phyloP scores from a whole-genome alignment of 2,797 vertebrate species.

The Anabas testudineus region DNA sequence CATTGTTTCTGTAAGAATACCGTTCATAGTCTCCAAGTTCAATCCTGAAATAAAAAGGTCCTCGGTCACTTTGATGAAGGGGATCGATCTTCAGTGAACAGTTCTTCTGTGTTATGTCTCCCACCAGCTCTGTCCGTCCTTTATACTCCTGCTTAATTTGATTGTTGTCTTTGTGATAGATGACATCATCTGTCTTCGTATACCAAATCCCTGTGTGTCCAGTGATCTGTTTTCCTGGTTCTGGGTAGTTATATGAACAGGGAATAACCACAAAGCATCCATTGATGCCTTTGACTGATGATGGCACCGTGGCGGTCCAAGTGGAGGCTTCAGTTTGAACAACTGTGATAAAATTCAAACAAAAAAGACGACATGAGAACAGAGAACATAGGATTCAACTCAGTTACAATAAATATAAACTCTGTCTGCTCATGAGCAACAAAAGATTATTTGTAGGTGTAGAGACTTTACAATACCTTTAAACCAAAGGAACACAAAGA shows the following conservation, averaged over 20 bases:
- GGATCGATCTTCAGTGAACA: too few relatives aligned
- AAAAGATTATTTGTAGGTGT: background rate
- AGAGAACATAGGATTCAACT: background rate
- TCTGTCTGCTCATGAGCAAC: too few relatives aligned
- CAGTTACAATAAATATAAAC: too few relatives aligned
- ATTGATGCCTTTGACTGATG: constrained; percentile 64
- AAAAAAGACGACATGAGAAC: background rate
- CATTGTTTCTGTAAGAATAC: constrained; percentile 17
- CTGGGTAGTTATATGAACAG: constrained; percentile 72
- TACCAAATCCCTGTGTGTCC: too few relatives aligned
- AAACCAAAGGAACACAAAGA: constrained; percentile 40
- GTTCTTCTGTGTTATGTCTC: too few relatives aligned
- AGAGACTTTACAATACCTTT: constrained; percentile 44
- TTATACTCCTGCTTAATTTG: too few relatives aligned
- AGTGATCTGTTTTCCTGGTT: background rate
- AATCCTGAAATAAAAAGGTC: constrained; percentile 78
- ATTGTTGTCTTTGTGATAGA: too few relatives aligned
- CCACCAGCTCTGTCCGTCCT: too few relatives aligned
- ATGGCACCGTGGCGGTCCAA: constrained; percentile 68
- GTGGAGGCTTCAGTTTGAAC: constrained; percentile 28
- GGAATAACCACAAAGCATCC: constrained; percentile 82
- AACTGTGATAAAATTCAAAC: constrained; percentile 60
- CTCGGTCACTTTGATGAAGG: too few relatives aligned
- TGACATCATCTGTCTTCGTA: too few relatives aligned
- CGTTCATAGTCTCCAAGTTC: constrained; percentile 58